Evolutionary conservation across 35 echinoderm and acorn worm genomes (phyloP).

Genomic region (Ophiothrix spiculata): DNA sequence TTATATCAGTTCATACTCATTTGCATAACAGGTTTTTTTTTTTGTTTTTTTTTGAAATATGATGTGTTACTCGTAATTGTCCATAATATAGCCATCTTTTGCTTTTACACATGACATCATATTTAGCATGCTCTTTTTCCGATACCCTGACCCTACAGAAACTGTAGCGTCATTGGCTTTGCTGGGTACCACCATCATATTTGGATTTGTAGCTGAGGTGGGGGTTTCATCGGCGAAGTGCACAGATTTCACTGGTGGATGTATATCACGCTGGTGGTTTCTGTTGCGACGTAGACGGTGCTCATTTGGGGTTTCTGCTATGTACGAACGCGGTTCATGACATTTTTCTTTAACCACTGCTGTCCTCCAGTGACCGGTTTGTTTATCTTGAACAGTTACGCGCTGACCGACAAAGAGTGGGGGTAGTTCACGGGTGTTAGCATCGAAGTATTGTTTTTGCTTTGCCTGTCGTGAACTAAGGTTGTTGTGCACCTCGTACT

Average conservation of each 20-base stretch:
- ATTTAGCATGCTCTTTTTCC: no score
- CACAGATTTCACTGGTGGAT: not conserved
- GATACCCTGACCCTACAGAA: no score
- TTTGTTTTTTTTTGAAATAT: no score
- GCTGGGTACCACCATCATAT: no score
- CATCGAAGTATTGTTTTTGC: not conserved
- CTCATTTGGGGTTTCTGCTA: slow-evolving; percentile 19
- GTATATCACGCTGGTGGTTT: not conserved
- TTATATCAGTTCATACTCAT: no score
- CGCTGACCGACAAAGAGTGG: not conserved
- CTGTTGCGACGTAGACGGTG: slow-evolving; percentile 12
- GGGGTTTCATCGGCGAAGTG: not conserved
- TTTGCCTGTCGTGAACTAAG: not conserved
- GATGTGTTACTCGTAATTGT: no score
- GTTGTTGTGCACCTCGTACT: not conserved
- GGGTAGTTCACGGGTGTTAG: not conserved
- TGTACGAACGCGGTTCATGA: slow-evolving; percentile 28
- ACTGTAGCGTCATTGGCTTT: no score
- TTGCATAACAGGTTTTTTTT: no score
- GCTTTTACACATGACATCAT: no score
- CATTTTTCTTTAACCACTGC: not conserved
- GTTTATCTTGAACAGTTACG: not conserved
- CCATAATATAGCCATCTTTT: no score
- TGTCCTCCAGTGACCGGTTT: not conserved
- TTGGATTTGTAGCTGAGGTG: no score